Conservation (phyloP, 2,888 invertebrate genomes). For the Tromatobia lineatoria region DNA sequence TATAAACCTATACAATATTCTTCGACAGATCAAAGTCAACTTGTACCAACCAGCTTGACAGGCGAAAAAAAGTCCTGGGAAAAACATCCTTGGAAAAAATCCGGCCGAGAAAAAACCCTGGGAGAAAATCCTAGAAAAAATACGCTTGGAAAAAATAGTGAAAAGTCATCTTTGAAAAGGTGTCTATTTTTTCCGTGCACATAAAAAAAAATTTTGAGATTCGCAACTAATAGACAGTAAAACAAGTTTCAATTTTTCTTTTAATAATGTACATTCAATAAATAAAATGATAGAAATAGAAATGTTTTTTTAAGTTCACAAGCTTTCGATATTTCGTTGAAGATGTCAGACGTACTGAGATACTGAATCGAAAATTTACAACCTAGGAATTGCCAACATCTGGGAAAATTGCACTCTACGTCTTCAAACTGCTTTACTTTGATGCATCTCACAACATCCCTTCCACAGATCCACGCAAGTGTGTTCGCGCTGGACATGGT, state of each 20-base stretch:
- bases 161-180: too few relatives aligned
- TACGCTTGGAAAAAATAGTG: too few relatives aligned
- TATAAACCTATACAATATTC: background rate
- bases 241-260: too few relatives aligned
- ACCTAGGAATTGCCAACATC: background rate
- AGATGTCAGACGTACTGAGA: background rate
- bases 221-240: too few relatives aligned
- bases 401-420: background rate
- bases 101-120: too few relatives aligned
- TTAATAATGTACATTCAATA: background rate
- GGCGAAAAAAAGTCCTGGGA: too few relatives aligned
- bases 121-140: too few relatives aligned
- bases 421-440: background rate
- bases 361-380: background rate
- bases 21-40: conserved; percentile 27
- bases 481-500: conserved; percentile 39
- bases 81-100: too few relatives aligned
- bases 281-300: background rate
- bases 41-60: background rate
- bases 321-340: background rate
- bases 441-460: background rate
- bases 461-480: conserved; percentile 7
- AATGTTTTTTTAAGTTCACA: background rate
- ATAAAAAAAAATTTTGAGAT: too few relatives aligned
- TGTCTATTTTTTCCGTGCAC: too few relatives aligned